Evolutionary conservation across 30 jellyfish, hydroid and myxozoan genomes (phyloP), one percentile per base, ranked within the genome.

Genomic region (Nemopilema nomurai): DNA sequence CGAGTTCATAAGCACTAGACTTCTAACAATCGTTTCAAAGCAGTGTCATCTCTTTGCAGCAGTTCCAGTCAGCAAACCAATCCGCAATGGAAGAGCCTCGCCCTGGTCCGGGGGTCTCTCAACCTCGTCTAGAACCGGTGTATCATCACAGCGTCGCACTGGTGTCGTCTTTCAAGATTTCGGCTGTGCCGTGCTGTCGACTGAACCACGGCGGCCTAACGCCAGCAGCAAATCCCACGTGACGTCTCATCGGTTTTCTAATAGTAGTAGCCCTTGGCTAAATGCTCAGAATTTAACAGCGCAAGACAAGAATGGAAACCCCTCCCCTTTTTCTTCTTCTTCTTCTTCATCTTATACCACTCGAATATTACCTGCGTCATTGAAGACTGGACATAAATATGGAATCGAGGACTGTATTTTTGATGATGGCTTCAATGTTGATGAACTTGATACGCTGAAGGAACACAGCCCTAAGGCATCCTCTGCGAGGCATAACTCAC

Each of bases 71-170:
- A 3, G 57, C 57, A 41, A 41, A 13, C 57, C 9, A 41, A 41
- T 13, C n/a, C n/a, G n/a, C n/a, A n/a, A n/a, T n/a, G n/a, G n/a
- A n/a, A n/a, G n/a, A n/a, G n/a, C n/a, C n/a, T n/a, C 67, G 19
- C 19, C 67, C 16, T 9, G 17, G 19, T 51, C 67, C 19, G 16
- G 16, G 20, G 29, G 77, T 1, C 3, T 19, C 87, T 52, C 31
- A 52, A 22, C 95, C 95, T 13, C 76, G 84, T 66, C 79, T 85
- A 23, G 95, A 86, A 28, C 89, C 89, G 28, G 63, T 86, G 52
- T 76, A 8, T 50, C 84, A 66, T 32, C 25, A 86, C 24, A 89
- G 95, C 7, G 28, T 67, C 22, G 85, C 95, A 0, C 49, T 86
- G 64, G 41, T 66, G 70, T 8, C 57, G 6, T 3, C 57, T 41